Evolutionary conservation across 2,113 vertebrate species (phyloP), one percentile per base, ranked within the genome.

Genomic region (Phalacrocorax carbo): DNA sequence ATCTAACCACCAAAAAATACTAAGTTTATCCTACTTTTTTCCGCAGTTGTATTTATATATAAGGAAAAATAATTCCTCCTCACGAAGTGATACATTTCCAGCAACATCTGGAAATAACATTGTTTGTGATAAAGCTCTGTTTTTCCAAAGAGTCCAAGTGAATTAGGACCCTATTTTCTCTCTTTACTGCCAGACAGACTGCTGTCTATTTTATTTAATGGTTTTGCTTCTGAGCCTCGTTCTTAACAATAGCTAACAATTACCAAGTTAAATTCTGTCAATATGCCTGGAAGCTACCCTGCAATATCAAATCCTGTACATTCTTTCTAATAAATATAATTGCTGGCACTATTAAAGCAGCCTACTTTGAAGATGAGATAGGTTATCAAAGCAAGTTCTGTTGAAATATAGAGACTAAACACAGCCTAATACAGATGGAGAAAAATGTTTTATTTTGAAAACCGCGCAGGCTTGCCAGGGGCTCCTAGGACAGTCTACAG

Each of bases 381-480:
- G 48, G 38, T 64, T 94, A 91, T 82, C 81, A 87, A 88, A 93
- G 51, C 1, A 4, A 83, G 57, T 55, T 79, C 79, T 96, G 88
- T 66, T 87, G 78, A 75, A 64, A 85, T 14, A 26, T 54, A 81
- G 83, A 51, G 71, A 76, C 64, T 96, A 82, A 83, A 86, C 82
- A 51, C 38, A 69, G 36, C 48, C 48, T 78, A 25, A 18, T 30
- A 52, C 38, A 82, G 29, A 82, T 49, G 36, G 34, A 79, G 73
- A 40, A 55, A 93, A 83, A 68, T 5, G 25, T 61, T 58, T 79
- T 69, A 42, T 78, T 76, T 82, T 91, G 65, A 49, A 84, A 91
- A 40, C 21, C 8, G 12, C 16, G 10, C 16, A 55, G 83, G 13
- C 27, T 55, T 76, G 66, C 62, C 52, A 75, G 57, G 9, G 48